Conservation (phyloP, 2,113 vertebrate genomes). For the Psittacula cyanocephala region DNA sequence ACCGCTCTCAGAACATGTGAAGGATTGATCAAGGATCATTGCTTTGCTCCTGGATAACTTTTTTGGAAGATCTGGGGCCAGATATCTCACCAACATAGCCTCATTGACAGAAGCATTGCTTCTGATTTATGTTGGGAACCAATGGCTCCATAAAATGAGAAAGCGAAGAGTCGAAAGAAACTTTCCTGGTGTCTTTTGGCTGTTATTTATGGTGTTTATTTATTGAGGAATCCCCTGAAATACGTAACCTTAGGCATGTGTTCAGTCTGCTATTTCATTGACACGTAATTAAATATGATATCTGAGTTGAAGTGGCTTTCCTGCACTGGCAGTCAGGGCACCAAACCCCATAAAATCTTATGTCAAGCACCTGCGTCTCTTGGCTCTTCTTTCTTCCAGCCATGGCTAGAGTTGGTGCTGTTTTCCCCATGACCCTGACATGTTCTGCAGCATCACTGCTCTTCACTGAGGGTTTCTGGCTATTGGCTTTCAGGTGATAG, state of each 20-base stretch:
- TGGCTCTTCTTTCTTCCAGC: not conserved
- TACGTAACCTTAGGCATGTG: not conserved
- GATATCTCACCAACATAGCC: not conserved
- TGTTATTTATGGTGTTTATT: not conserved
- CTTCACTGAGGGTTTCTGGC: not conserved
- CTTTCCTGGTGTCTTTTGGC: not conserved
- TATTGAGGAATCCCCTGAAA: not conserved
- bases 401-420: rapidly evolving
- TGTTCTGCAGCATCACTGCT: not conserved
- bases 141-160: not conserved
- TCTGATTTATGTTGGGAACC: not conserved
- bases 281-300: not conserved
- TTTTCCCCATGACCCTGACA: rapidly evolving
- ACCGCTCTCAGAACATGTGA: rapidly evolving
- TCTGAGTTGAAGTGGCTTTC: not conserved
- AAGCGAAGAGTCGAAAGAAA: not conserved
- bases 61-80: not conserved
- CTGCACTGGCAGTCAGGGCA: rapidly evolving
- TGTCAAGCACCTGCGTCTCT: not conserved
- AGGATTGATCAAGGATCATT: not conserved
- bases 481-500: not conserved
- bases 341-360: no score
- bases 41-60: not conserved
- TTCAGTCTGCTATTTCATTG: not conserved
- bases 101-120: not conserved